Conservation (phyloP, 2,888 invertebrate genomes). For the Aphodius granarius region DNA sequence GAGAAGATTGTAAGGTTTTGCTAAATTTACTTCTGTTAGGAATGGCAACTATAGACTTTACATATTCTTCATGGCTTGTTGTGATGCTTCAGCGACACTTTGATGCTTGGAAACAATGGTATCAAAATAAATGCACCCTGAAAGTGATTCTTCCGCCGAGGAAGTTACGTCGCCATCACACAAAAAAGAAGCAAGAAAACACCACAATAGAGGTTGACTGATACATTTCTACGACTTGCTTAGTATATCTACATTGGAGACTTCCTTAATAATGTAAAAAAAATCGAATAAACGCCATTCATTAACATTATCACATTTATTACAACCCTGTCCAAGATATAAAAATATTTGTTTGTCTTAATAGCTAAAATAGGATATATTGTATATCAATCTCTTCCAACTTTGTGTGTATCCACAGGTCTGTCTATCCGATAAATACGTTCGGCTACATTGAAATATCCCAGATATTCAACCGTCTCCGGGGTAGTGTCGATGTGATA, state of each 20-base stretch:
- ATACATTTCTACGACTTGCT: no score
- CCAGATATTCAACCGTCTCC: conserved; percentile 82
- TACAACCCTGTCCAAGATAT: conserved; percentile 10
- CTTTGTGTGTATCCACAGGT: conserved; percentile 64
- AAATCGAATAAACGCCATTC: neutral
- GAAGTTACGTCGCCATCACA: conserved; percentile 33
- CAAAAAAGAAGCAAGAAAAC: conserved; percentile 15
- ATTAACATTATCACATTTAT: neutral
- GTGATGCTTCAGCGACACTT: conserved; percentile 48
- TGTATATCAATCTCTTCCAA: conserved; percentile 84
- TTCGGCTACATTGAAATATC: conserved; percentile 81
- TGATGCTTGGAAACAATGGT: conserved; percentile 52
- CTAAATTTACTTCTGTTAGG: conserved; percentile 30
- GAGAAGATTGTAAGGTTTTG: neutral
- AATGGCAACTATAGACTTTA: conserved; percentile 53
- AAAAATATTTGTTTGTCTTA: conserved; percentile 5
- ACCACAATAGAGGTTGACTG: conserved; percentile 16
- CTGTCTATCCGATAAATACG: conserved; percentile 75
- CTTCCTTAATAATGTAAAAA: neutral
- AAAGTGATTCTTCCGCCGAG: conserved; percentile 47
- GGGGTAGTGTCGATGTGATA: conserved; percentile 97
- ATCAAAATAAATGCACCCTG: conserved; percentile 46
- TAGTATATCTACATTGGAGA: no score
- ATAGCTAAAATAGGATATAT: no score
- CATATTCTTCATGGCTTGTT: conserved; percentile 54